Evolutionary conservation across 2,113 vertebrate genomes (phyloP).

Genomic region (Microtus pennsylvanicus): DNA sequence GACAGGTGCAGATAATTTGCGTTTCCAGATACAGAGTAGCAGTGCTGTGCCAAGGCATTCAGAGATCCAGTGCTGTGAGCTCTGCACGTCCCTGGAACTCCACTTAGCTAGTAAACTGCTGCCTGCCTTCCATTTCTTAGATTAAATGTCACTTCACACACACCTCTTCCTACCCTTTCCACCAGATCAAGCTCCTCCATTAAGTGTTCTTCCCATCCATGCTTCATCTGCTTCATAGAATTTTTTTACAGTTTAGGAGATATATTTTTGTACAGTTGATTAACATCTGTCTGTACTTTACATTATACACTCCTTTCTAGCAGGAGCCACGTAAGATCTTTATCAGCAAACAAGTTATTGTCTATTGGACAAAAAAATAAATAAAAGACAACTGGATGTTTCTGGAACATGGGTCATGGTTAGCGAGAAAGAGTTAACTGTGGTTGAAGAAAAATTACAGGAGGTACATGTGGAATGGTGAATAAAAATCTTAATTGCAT

Average conservation of each 20-base stretch:
- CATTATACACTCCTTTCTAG: not conserved
- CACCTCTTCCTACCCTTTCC: not conserved
- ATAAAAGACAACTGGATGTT: not conserved
- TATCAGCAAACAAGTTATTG: not conserved
- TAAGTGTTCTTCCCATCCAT: not conserved
- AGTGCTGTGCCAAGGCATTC: not conserved
- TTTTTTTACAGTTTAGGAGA: not conserved
- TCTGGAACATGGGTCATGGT: not conserved
- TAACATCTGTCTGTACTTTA: not conserved
- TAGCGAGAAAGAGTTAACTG: no score
- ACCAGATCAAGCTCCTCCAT: not conserved
- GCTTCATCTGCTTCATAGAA: not conserved
- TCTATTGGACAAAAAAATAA: not conserved
- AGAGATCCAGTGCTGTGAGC: not conserved
- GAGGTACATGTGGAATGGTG: no score
- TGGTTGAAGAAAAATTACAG: no score
- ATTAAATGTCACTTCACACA: not conserved
- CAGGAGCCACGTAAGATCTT: not conserved
- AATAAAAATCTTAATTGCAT: no score
- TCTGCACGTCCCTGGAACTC: no score
- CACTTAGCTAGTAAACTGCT: not conserved
- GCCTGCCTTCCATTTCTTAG: not conserved
- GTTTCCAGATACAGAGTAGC: not conserved
- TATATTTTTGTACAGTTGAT: not conserved
- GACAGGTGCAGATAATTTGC: not conserved